Conservation (phyloP, 1,140 invertebrate genomes). For the Philaenus spumarius region DNA sequence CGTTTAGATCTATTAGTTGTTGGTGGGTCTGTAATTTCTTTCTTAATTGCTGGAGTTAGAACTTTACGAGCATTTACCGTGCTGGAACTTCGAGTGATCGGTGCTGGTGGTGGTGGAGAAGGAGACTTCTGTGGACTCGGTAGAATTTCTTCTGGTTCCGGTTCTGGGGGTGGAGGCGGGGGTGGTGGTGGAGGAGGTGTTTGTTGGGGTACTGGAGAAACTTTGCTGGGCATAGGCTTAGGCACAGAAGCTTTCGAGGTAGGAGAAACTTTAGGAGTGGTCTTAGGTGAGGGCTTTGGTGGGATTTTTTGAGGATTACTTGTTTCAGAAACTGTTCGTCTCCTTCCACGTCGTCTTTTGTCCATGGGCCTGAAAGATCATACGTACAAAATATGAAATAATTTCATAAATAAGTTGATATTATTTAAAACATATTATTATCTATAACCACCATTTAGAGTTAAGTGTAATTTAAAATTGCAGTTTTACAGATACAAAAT, state of each 20-base stretch:
- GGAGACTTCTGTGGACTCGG: conserved; percentile 7
- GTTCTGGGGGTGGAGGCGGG: conserved; percentile 6
- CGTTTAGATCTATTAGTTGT: conserved; percentile 15
- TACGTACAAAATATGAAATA: not conserved
- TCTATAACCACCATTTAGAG: too few species aligned
- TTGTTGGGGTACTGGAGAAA: not conserved
- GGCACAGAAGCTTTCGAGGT: too few species aligned
- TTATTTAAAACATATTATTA: too few species aligned
- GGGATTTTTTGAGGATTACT: not conserved
- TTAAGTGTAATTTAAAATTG: not conserved
- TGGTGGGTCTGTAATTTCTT: not conserved
- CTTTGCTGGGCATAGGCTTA: not conserved
- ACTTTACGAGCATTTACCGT: not conserved
- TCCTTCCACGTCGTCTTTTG: conserved; percentile 27
- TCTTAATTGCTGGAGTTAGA: not conserved
- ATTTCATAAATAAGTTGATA: not conserved
- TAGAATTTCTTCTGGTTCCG: not conserved
- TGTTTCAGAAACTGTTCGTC: conserved; percentile 28
- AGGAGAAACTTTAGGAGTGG: conserved; percentile 1
- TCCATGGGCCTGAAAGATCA: conserved; percentile 14
- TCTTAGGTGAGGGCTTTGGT: conserved; percentile 3
- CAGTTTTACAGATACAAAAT: not conserved
- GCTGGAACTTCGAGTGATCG: conserved; percentile 12
- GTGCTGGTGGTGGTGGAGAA: conserved; percentile 6
- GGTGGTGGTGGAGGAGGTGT: conserved; percentile 1